phyloP scores from a whole-genome alignment of 2,113 vertebrate species.

The Rhinolophus ferrumequinum region DNA sequence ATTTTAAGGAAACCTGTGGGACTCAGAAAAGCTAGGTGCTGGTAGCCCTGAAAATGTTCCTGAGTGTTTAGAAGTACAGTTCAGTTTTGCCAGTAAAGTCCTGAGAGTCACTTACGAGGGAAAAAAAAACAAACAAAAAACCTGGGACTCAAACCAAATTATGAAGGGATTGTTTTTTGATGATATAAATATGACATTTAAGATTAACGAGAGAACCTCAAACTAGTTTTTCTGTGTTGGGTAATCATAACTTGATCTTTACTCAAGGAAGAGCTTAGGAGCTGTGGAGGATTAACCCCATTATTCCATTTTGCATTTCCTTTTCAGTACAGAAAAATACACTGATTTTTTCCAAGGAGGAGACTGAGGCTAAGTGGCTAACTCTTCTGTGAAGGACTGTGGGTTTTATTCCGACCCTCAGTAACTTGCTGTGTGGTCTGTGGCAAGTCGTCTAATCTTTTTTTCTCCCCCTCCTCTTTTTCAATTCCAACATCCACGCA shows the following conservation, averaged over 20 bases:
- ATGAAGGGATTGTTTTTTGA: constrained; percentile 43
- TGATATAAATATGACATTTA: constrained; percentile 60
- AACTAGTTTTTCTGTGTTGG: constrained; percentile 51
- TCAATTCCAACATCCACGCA: neutral
- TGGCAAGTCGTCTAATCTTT: constrained; percentile 33
- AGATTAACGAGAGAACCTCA: constrained; percentile 43
- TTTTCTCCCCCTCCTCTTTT: neutral
- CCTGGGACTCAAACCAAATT: constrained; percentile 31
- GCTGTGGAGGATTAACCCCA: neutral
- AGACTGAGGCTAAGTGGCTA: neutral
- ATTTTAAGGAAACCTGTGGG: constrained; percentile 20
- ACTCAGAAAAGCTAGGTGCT: neutral
- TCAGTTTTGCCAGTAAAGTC: neutral
- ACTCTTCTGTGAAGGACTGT: neutral
- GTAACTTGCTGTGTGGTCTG: neutral
- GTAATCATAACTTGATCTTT: constrained; percentile 47
- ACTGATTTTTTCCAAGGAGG: neutral
- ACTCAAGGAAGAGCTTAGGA: constrained; percentile 29
- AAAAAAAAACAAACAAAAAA: neutral
- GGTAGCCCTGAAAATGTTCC: neutral
- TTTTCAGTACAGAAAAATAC: constrained; percentile 16
- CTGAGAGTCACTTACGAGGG: constrained; percentile 1
- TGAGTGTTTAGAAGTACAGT: neutral
- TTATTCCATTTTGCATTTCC: constrained; percentile 16
- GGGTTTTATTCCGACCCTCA: neutral